phyloP scores from a whole-genome alignment of 2,797 vertebrate species.

The Allobates femoralis region DNA sequence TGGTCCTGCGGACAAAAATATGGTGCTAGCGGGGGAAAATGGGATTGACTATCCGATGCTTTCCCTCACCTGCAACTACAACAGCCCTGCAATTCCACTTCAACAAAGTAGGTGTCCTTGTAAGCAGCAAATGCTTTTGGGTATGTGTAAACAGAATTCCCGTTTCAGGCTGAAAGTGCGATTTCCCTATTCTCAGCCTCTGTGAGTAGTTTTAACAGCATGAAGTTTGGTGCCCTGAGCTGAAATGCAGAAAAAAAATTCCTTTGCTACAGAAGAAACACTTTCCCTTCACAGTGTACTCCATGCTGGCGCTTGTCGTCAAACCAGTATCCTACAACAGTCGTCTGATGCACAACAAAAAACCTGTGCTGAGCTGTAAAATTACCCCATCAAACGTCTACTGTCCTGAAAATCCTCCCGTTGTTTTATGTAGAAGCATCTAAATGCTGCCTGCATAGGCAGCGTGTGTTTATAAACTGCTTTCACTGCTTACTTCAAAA shows the following conservation, averaged over 20 bases:
- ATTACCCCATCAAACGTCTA: conserved; percentile 29
- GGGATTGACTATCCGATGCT: no score
- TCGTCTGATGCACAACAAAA: conserved; percentile 14
- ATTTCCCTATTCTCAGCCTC: neutral
- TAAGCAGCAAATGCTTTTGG: neutral
- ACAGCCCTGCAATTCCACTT: no score
- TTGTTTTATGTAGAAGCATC: conserved; percentile 30
- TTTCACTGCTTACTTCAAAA: conserved; percentile 34
- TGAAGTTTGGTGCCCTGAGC: conserved; percentile 14
- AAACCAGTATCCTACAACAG: neutral
- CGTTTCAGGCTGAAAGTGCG: neutral
- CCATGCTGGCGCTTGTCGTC: conserved; percentile 12
- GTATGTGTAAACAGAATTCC: neutral
- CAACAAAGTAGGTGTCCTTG: neutral
- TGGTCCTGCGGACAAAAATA: no score
- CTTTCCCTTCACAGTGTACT: neutral
- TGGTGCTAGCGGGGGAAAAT: no score
- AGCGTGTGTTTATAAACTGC: conserved; percentile 40
- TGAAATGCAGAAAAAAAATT: conserved; percentile 23
- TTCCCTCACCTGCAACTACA: no score
- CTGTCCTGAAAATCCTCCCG: neutral
- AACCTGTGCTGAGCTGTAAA: conserved; percentile 6
- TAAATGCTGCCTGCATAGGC: conserved; percentile 12
- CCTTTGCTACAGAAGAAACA: neutral
- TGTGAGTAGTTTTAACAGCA: conserved; percentile 3